Percentiles rank a stretch among this genome's conserved stretches.
Evolutionary conservation across 2,797 vertebrate genomes (phyloP).

Genomic region (Oceanodroma leucorhoa): DNA sequence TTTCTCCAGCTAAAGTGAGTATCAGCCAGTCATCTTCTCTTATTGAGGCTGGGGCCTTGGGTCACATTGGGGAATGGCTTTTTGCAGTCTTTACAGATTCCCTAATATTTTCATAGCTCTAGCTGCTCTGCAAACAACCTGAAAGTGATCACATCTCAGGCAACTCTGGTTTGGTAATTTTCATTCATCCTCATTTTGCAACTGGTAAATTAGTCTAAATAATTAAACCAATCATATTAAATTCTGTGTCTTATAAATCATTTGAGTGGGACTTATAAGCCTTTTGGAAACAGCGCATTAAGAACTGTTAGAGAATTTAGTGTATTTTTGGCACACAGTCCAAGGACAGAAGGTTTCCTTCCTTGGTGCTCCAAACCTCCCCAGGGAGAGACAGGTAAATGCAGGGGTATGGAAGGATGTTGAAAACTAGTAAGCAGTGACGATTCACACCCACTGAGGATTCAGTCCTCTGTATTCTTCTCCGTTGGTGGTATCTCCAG

Average conservation of each 20-base stretch:
- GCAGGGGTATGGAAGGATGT: neutral
- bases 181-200: neutral
- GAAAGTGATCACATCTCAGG: neutral
- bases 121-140: neutral
- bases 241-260: neutral
- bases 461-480: neutral
- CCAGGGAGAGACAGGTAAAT: neutral
- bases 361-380: neutral
- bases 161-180: neutral
- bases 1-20: neutral
- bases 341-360: neutral
- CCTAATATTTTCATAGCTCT: neutral
- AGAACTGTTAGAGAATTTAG: neutral
- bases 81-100: neutral
- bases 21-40: neutral
- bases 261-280: neutral
- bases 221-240: neutral
- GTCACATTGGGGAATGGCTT: neutral
- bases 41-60: neutral
- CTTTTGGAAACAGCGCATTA: neutral
- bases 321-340: neutral
- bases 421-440: neutral
- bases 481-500: neutral
- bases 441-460: neutral
- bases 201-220: neutral